These are phyloP conservation scores for Oxyteleia sp. DNA, from an alignment of 2,888 invertebrate species.

Conservation along the genomic window DNA sequence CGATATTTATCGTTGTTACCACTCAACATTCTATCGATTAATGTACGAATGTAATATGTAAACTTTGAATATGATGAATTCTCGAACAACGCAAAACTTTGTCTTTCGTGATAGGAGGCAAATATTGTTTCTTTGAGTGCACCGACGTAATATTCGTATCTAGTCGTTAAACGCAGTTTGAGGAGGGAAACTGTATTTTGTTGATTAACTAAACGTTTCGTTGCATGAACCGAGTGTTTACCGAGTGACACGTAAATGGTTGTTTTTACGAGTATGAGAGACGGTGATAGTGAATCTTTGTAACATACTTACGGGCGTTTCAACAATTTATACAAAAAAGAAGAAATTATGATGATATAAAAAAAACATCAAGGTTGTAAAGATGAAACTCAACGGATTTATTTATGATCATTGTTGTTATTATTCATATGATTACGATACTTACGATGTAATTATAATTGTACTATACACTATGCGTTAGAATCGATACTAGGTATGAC, in stretches of 20 bases:
- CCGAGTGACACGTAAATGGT: too few relatives aligned
- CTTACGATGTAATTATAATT: conserved; percentile 74
- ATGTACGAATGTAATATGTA: too few relatives aligned
- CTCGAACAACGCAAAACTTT: too few relatives aligned
- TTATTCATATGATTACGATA: conserved; percentile 75
- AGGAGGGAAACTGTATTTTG: too few relatives aligned
- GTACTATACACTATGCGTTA: conserved; percentile 76
- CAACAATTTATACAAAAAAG: conserved; percentile 72
- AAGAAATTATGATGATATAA: conserved; percentile 44
- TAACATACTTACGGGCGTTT: conserved; percentile 72
- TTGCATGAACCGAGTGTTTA: too few relatives aligned
- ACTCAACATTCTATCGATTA: too few relatives aligned
- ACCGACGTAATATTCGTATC: too few relatives aligned
- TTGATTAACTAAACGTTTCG: too few relatives aligned
- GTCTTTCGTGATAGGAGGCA: too few relatives aligned
- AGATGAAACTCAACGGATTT: conserved; percentile 74
- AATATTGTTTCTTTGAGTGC: too few relatives aligned
- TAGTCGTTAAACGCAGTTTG: too few relatives aligned
- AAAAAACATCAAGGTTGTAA: conserved; percentile 74
- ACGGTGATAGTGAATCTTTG: conserved; percentile 71
- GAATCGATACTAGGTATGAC: conserved; percentile 73
- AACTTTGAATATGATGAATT: too few relatives aligned
- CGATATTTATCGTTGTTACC: conserved; percentile 49
- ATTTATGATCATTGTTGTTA: conserved; percentile 78
- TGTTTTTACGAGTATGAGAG: conserved; percentile 72